Base-by-base conservation (phyloP, 2,888 invertebrate species). In the Dromius quadrimaculatus region DNA sequence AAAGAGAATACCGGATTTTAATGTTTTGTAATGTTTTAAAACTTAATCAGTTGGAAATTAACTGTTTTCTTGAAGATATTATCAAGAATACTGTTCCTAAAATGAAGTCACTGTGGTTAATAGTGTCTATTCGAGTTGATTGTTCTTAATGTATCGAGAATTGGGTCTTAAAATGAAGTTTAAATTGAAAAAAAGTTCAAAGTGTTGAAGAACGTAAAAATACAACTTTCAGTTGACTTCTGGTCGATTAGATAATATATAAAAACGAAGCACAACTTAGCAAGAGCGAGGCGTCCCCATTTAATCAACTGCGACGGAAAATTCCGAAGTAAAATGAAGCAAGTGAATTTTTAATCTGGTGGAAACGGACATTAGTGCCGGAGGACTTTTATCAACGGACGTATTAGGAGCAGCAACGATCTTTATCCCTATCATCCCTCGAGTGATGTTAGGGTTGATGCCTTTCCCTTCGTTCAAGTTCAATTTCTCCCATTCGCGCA, bases 261-360 rank as follows among this genome's bases (percentile, higher is more conserved):
- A 50, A 50, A 50, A 66, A 38, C 32, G 50, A 54, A 54, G 66
- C 8, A 41, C 66, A n/a, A n/a, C n/a, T n/a, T n/a, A n/a, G n/a
- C 36, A 38, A 38, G 38, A 36, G n/a, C n/a, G n/a, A n/a, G n/a
- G n/a, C n/a, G 66, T 66, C 41, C 57, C 41, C 66, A 66, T 66
- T 66, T 66, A 66, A 66, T 66, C 66, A 66, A 66, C n/a, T 66
- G 20, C 20, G 50, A 66, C 50, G 54, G 47, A 23, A 50, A 65
- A 65, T 65, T 65, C 36, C 22, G 47, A 54, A 66, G 66, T 66
- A 66, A 66, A 66, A 66, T 66, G 66, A 66, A 66, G 66, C 66
- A 66, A 66, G 66, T 66, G 66, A 66, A 66, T 66, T 66, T 66
- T 66, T 66, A 66, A 66, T 66, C 66, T 66, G 54, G 66, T 41